These are phyloP conservation scores for Chrysochloris asiatica DNA, from an alignment of 2,113 vertebrate species.

Conservation along the genomic window DNA sequence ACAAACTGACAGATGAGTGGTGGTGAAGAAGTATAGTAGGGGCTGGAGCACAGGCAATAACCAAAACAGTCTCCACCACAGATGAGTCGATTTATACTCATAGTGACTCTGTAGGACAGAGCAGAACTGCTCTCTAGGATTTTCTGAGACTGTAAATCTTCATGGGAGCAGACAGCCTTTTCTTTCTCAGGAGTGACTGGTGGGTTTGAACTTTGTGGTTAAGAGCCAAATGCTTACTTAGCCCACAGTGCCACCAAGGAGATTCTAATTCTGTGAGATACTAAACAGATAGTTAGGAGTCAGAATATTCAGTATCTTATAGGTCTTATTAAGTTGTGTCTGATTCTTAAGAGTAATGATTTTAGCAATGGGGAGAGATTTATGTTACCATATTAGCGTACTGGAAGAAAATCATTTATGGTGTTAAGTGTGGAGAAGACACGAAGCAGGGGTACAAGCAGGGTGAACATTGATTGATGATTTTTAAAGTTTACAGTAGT, in stretches of 20 bases:
- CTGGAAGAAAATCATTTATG: not conserved
- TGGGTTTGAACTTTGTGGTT: too few species aligned
- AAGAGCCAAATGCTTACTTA: too few species aligned
- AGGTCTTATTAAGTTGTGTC: not conserved
- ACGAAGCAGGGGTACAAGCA: not conserved
- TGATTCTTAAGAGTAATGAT: not conserved
- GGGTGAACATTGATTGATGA: not conserved
- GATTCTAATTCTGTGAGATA: not conserved
- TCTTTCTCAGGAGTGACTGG: too few species aligned
- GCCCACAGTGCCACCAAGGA: too few species aligned
- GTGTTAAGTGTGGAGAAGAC: not conserved
- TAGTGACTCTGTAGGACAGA: too few species aligned
- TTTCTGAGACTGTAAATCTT: too few species aligned
- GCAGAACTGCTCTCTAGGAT: too few species aligned
- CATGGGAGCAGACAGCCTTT: not conserved
- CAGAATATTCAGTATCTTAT: not conserved
- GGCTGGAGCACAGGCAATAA: too few species aligned
- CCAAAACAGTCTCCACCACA: too few species aligned
- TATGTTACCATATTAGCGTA: not conserved
- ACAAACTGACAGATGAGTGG: too few species aligned
- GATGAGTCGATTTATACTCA: too few species aligned
- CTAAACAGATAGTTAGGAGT: not conserved
- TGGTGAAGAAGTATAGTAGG: too few species aligned
- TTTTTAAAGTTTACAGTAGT: not conserved
- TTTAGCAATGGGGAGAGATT: not conserved